Base-by-base conservation (phyloP, 2,888 invertebrate species). In the Melanotus villosus region DNA sequence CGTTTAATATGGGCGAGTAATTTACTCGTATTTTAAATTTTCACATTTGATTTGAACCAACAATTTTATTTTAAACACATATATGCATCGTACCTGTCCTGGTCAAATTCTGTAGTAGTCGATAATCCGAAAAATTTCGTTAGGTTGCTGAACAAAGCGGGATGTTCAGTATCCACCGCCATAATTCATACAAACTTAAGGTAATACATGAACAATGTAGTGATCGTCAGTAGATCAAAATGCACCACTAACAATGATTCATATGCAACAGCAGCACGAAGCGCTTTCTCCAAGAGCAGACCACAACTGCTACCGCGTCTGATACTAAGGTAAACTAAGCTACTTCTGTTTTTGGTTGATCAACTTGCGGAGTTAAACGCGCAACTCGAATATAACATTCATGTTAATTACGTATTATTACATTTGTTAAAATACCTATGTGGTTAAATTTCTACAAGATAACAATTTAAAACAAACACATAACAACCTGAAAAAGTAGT, bases 1-100 rank as follows among this genome's bases (percentile, higher is more conserved):
- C n/a, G n/a, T n/a, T n/a, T n/a, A n/a, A n/a, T n/a, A n/a, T n/a
- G n/a, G n/a, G n/a, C n/a, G n/a, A n/a, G n/a, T n/a, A n/a, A n/a
- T n/a, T n/a, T n/a, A n/a, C n/a, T n/a, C n/a, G n/a, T n/a, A n/a
- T n/a, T n/a, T n/a, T n/a, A n/a, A n/a, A n/a, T n/a, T n/a, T n/a
- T n/a, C n/a, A n/a, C n/a, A n/a, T n/a, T n/a, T n/a, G n/a, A n/a
- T n/a, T n/a, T n/a, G n/a, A n/a, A n/a, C n/a, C n/a, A n/a, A n/a
- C n/a, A n/a, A n/a, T n/a, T n/a, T n/a, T n/a, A n/a, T n/a, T n/a
- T n/a, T n/a, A n/a, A n/a, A n/a, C n/a, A n/a, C n/a, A n/a, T n/a
- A n/a, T n/a, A n/a, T n/a, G n/a, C n/a, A n/a, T n/a, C n/a, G n/a
- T 80, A 82, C 82, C 81, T 81, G 67, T 81, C 81, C 64, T 81